These are phyloP conservation scores for Poecilia gillii DNA, from an alignment of 2,797 vertebrate species.

Conservation along the genomic window DNA sequence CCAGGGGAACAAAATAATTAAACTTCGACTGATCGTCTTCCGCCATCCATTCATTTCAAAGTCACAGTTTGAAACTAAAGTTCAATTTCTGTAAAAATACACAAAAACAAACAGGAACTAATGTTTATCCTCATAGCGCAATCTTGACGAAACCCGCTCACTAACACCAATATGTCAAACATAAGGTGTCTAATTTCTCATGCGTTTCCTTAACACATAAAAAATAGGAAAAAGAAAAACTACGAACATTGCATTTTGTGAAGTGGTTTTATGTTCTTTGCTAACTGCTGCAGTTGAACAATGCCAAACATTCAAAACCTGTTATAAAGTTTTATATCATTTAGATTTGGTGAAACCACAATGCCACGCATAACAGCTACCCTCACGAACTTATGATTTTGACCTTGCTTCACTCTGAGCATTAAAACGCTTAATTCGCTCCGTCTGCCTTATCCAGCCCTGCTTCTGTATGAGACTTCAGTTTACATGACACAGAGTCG, in stretches of 20 bases:
- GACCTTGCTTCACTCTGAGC: constrained; percentile 4
- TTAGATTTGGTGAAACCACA: not conserved
- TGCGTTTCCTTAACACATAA: not conserved
- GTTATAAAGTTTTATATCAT: not conserved
- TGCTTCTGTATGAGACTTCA: constrained; percentile 30
- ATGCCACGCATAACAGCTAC: not conserved
- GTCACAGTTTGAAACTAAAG: not conserved
- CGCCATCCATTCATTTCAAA: not conserved
- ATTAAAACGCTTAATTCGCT: constrained; percentile 3
- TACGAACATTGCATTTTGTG: not conserved
- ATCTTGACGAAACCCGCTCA: not conserved
- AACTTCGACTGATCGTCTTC: not conserved
- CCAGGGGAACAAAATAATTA: not conserved
- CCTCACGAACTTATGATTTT: not conserved
- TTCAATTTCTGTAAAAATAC: not conserved
- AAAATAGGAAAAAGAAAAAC: not conserved
- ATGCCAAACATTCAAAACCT: not conserved
- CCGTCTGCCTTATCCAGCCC: constrained; percentile 3
- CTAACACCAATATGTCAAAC: not conserved
- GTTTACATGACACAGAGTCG: constrained; percentile 49
- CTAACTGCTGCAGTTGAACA: not conserved
- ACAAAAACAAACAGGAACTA: not conserved
- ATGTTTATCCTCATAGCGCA: not conserved
- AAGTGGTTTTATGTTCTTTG: not conserved
- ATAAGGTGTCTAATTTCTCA: not conserved